These are phyloP conservation scores for Trachelus tabidus DNA, from an alignment of 2,888 invertebrate genomes.

Conservation along the genomic window DNA sequence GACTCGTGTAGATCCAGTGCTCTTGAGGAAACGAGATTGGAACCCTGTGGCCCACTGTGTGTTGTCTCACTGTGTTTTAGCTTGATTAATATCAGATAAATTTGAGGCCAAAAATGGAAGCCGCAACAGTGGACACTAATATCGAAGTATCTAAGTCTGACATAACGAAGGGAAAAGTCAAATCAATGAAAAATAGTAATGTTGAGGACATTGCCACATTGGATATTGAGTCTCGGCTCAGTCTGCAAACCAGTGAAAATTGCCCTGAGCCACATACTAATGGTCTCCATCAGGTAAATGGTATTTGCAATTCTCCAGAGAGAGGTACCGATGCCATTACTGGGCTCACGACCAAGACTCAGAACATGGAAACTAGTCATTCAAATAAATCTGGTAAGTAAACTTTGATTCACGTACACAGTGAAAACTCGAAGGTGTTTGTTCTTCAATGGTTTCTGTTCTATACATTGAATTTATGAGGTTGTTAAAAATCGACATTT, in stretches of 20 bases:
- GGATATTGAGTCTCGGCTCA: slow-evolving; percentile 58
- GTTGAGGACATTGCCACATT: slow-evolving; percentile 47
- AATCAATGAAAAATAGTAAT: slow-evolving; percentile 35
- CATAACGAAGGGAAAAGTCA: slow-evolving; percentile 36
- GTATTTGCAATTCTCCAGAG: slow-evolving; percentile 50
- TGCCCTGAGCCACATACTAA: slow-evolving; percentile 47
- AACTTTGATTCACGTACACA: not conserved
- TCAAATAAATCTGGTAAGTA: slow-evolving; percentile 54
- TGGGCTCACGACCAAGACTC: slow-evolving; percentile 37
- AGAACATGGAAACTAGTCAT: slow-evolving; percentile 59
- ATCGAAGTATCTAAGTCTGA: slow-evolving; percentile 36
- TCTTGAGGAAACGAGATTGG: slow-evolving; percentile 18
- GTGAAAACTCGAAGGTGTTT: not conserved
- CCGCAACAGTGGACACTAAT: slow-evolving; percentile 30
- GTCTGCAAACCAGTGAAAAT: slow-evolving; percentile 36
- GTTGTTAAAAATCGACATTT: not conserved
- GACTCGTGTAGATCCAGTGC: slow-evolving; percentile 21
- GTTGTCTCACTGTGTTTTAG: slow-evolving; percentile 14
- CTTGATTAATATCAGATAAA: slow-evolving; percentile 14
- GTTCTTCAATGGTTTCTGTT: not conserved
- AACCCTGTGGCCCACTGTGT: slow-evolving; percentile 17
- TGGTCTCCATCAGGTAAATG: slow-evolving; percentile 56
- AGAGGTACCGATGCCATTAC: slow-evolving; percentile 36
- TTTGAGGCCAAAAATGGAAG: slow-evolving; percentile 35
- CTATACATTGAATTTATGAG: not conserved